Evolutionary conservation across 2,888 invertebrate species (phyloP), one percentile per base, ranked within the genome.

Genomic region (Aricia artaxerxes): DNA sequence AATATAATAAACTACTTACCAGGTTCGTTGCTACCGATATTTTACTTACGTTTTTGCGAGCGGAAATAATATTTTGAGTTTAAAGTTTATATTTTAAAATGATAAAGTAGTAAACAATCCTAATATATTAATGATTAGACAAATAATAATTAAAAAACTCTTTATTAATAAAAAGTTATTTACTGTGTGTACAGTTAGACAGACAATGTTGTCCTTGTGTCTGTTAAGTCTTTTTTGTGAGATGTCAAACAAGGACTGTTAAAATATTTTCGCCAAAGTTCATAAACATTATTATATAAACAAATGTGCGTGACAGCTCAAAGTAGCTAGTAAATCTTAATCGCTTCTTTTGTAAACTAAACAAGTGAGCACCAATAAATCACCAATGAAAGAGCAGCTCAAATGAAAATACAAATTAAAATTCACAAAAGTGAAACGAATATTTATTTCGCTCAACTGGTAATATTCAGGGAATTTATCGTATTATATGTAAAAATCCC

Each of bases 401-500:
- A 24, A 73, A 73, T 73, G 73, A 44, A 73, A 73, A 73, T 69
- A 69, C 64, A 35, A 69, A 69, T 69, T 69, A 69, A 69, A 31
- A 69, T 69, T 35, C 73, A 44, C 24, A 40, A 44, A 73, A 73
- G 44, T 73, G 73, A 40, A 44, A 44, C 40, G n/a, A 44, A 73
- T 73, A 76, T 57, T 31, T 35, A 49, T 35, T 53, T 53, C 76
- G 53, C 53, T 53, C 53, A 76, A 16, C 53, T 49, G 49, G 53
- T 53, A 53, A 53, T 76, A 76, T 53, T 75, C 53, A 53, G 16
- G 4, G 53, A 76, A 76, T 73, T 73, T 73, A 76, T 76, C 76
- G 57, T 76, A 76, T 76, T 76, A 53, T 76, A 53, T 76, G 76
- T 76, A 76, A 76, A 69, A 76, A 76, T 76, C 49, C 53, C 35